Conservation (phyloP, 2,113 vertebrate species). For the Mohoua ochrocephala region DNA sequence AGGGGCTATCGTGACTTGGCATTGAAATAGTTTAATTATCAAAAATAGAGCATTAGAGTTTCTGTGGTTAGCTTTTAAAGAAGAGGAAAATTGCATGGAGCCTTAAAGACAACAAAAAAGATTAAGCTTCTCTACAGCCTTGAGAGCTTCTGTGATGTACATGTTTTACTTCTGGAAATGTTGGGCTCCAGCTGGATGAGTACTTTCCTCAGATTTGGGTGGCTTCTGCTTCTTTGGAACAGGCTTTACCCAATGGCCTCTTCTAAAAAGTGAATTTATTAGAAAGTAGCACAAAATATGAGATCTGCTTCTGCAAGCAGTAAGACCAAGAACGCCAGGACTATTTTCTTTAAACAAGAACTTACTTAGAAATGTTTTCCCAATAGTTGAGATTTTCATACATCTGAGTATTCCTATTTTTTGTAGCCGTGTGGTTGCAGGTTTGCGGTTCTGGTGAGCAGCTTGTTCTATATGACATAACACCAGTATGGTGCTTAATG, state of each 20-base stretch:
- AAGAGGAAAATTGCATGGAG: not conserved
- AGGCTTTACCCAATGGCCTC: not conserved
- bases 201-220: not conserved
- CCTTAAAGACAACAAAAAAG: not conserved
- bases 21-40: not conserved
- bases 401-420: accelerated
- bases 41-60: not conserved
- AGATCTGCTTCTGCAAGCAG: not conserved
- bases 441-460: not conserved
- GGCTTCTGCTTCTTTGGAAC: not conserved
- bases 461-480: not conserved
- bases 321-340: not conserved
- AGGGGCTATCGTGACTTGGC: not conserved
- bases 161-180: not conserved
- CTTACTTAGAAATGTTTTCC: not conserved
- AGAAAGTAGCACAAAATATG: not conserved
- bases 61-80: not conserved
- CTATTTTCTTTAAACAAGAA: not conserved
- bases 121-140: not conserved
- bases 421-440: not conserved
- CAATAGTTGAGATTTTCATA: not conserved
- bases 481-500: not conserved
- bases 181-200: not conserved
- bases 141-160: not conserved
- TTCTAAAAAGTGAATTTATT: not conserved